Evolutionary conservation across 2,113 vertebrate species (phyloP).

Genomic region (Setophaga coronata): DNA sequence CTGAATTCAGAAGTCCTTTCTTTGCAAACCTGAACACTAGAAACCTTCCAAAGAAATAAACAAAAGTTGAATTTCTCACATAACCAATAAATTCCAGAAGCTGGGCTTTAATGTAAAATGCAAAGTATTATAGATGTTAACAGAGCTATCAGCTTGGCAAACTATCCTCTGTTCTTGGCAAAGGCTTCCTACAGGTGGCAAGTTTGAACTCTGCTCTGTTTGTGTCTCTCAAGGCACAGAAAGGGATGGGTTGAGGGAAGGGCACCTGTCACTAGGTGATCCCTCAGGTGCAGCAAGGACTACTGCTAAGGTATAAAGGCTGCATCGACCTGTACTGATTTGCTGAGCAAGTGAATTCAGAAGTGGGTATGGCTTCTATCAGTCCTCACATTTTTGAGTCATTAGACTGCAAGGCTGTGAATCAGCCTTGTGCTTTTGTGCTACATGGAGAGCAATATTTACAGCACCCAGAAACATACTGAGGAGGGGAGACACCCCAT

Average conservation of each 20-base stretch:
- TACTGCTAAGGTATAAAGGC: neutral
- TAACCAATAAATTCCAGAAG: neutral
- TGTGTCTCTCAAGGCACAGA: neutral
- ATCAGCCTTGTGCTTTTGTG: neutral
- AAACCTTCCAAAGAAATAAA: neutral
- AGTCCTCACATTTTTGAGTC: neutral
- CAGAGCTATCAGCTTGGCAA: neutral
- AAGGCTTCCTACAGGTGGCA: neutral
- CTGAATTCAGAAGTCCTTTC: neutral
- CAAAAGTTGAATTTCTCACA: neutral
- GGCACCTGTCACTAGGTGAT: neutral
- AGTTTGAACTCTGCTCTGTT: neutral
- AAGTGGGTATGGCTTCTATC: neutral
- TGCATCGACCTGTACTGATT: neutral
- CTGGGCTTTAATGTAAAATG: neutral
- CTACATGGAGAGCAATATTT: neutral
- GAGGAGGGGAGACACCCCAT: neutral
- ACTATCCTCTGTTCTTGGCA: neutral
- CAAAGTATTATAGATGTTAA: neutral
- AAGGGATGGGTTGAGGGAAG: neutral
- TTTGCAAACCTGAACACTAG: neutral
- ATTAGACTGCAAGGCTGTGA: neutral
- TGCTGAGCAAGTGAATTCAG: conserved; percentile 33
- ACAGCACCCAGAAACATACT: neutral
- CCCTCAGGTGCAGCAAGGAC: neutral